Evolutionary conservation across 35 echinoderm and acorn worm genomes (phyloP).

Genomic region (Lytechinus variegatus): DNA sequence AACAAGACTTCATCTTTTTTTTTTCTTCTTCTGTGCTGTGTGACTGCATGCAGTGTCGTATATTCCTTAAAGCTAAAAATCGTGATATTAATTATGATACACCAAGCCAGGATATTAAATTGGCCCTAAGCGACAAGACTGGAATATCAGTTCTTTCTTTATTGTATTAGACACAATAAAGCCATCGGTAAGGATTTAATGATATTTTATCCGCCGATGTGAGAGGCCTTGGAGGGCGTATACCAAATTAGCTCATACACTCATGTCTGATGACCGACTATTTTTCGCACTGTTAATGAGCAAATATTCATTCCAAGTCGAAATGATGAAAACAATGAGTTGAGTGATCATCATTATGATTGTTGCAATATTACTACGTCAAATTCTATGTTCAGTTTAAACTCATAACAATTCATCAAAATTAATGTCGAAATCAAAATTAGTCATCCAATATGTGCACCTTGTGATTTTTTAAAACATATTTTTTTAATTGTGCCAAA

Average conservation of each 20-base stretch:
- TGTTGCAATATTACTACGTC: no score
- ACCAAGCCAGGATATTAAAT: slow-evolving; percentile 2
- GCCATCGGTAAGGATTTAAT: not conserved
- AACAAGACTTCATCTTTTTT: not conserved
- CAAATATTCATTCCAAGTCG: no score
- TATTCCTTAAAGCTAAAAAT: not conserved
- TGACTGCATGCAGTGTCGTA: not conserved
- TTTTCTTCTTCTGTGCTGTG: not conserved
- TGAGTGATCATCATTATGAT: no score
- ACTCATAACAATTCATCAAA: no score
- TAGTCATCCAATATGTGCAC: no score
- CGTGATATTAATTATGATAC: not conserved
- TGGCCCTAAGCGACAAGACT: not conserved
- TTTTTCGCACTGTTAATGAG: not conserved
- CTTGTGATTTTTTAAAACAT: no score
- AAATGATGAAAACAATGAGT: no score
- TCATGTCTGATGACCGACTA: no score
- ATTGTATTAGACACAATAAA: not conserved
- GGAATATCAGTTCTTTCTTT: not conserved
- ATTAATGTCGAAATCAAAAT: no score
- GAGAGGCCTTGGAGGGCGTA: not conserved
- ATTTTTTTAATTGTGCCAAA: no score
- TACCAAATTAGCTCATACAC: no score
- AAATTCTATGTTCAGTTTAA: no score
- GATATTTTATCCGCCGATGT: not conserved